A percentile compares a stretch with the other conserved stretches of the same genome.
Conservation (phyloP, 2,888 invertebrate species). For the Cabera pusaria region DNA sequence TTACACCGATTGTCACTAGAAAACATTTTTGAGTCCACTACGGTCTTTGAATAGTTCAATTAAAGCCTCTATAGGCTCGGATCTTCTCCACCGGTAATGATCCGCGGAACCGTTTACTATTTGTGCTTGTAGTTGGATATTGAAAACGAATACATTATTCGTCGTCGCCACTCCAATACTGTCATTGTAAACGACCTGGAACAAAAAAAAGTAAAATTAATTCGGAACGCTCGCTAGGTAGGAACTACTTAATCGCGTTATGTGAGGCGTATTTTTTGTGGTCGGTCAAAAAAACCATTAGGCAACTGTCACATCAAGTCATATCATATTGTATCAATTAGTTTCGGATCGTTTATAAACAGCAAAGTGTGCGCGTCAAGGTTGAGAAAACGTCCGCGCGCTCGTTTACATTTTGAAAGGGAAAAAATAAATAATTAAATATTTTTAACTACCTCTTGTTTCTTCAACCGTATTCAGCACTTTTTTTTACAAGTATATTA, state of each 20-base stretch:
- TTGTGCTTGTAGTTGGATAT: constrained; percentile 75
- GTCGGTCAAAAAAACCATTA: constrained; percentile 32
- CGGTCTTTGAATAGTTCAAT: constrained; percentile 31
- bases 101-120: constrained; percentile 45
- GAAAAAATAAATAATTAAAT: too few species aligned
- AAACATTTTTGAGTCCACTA: constrained; percentile 55
- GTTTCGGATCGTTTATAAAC: constrained; percentile 29
- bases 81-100: constrained; percentile 26
- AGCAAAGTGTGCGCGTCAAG: constrained; percentile 31
- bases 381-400: constrained; percentile 27
- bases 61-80: constrained; percentile 37
- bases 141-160: constrained; percentile 58
- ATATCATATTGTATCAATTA: constrained; percentile 36
- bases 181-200: constrained; percentile 76
- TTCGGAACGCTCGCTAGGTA: constrained; percentile 14
- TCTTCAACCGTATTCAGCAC: too few species aligned
- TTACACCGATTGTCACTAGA: constrained; percentile 55
- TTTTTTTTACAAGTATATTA: too few species aligned
- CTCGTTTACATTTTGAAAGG: constrained; percentile 6
- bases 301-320: constrained; percentile 39
- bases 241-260: constrained; percentile 18
- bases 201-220: constrained; percentile 42
- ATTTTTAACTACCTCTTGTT: too few species aligned
- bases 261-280: constrained; percentile 26
- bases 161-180: constrained; percentile 56